Evolutionary conservation across 2,113 vertebrate genomes (phyloP).

Genomic region (Chlorodrepanis virens): DNA sequence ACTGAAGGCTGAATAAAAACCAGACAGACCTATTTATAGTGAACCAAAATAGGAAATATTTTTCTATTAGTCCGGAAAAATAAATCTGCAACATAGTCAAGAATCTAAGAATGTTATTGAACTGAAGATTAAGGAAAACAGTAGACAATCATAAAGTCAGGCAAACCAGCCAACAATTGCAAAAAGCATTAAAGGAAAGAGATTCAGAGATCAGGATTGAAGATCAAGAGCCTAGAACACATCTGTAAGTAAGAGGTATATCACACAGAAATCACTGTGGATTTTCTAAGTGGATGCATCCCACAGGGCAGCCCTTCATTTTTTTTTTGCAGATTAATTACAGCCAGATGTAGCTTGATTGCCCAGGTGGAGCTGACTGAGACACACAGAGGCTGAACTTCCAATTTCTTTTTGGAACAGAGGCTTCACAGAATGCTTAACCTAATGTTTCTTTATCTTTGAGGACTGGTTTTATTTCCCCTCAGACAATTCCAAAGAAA

Average conservation of each 20-base stretch:
- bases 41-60: background rate
- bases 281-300: background rate
- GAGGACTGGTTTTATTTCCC: background rate
- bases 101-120: background rate
- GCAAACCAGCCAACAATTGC: background rate
- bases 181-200: background rate
- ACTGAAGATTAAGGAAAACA: background rate
- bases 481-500: background rate
- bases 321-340: background rate
- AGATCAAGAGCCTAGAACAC: background rate
- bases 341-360: background rate
- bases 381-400: background rate
- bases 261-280: background rate
- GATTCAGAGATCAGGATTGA: background rate
- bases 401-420: background rate
- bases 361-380: background rate
- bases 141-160: background rate
- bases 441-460: background rate
- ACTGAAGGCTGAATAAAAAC: background rate
- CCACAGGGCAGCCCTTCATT: background rate
- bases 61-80: background rate
- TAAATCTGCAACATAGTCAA: background rate
- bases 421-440: background rate
- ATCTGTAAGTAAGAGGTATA: background rate
- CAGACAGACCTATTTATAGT: background rate